These are phyloP conservation scores for Protosalanx chinensis DNA, from an alignment of 2,797 vertebrate genomes.

Conservation along the genomic window DNA sequence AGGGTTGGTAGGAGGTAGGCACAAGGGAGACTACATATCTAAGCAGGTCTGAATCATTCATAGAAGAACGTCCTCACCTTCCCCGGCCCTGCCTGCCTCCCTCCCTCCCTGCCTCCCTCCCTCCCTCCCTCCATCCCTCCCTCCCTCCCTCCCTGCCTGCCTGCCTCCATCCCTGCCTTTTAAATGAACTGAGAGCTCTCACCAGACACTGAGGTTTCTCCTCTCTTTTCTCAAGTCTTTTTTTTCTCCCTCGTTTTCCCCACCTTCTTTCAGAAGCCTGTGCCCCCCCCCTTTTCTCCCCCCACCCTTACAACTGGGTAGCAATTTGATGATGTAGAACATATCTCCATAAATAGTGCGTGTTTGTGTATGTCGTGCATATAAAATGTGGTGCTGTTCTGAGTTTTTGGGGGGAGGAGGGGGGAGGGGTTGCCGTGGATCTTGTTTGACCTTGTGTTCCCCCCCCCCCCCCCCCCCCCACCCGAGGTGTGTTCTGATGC, in stretches of 20 bases:
- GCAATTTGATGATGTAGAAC: not conserved
- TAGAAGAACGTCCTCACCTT: not conserved
- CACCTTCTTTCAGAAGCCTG: not conserved
- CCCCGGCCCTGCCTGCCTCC: not conserved
- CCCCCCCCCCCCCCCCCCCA: no score
- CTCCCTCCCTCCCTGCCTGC: not conserved
- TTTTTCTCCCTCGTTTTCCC: not conserved
- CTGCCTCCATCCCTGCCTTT: not conserved
- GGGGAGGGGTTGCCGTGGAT: not conserved
- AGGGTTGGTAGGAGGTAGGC: not conserved
- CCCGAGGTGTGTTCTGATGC: no score
- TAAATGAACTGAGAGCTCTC: constrained; percentile 15
- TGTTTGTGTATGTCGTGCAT: not conserved
- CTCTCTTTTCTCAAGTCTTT: not conserved
- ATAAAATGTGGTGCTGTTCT: not conserved
- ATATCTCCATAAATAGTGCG: not conserved
- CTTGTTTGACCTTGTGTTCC: not conserved
- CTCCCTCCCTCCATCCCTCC: not conserved
- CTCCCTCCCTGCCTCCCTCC: not conserved
- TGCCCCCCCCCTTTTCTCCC: not conserved
- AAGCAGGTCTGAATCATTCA: constrained; percentile 27
- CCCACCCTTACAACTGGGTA: not conserved
- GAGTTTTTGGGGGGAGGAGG: no score
- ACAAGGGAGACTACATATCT: constrained; percentile 17
- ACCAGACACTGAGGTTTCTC: not conserved